Evolutionary conservation across 2,113 vertebrate genomes (phyloP).

Genomic region (Geothlypis trichas): DNA sequence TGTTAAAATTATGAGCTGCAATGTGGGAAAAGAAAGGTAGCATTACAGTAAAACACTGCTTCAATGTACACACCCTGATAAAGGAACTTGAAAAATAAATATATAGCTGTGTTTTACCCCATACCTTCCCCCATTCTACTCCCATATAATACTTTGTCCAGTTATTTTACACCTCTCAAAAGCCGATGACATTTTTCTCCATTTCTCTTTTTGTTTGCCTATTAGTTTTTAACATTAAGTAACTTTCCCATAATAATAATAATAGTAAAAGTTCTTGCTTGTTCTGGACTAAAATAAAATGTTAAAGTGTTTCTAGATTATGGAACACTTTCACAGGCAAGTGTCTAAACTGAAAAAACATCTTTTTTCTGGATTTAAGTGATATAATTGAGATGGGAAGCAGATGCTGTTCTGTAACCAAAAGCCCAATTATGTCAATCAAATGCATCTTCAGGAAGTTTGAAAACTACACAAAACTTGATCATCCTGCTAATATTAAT

Average conservation of each 20-base stretch:
- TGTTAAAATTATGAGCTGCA: background rate
- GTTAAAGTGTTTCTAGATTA: background rate
- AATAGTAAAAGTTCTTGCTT: background rate
- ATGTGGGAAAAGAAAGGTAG: background rate
- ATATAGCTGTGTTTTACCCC: background rate
- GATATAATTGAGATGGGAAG: background rate
- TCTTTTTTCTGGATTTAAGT: background rate
- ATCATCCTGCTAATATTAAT: constrained; percentile 51
- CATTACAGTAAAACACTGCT: background rate
- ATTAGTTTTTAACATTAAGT: background rate
- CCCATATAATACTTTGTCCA: background rate
- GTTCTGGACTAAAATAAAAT: background rate
- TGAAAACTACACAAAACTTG: constrained; percentile 15
- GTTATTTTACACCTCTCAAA: background rate
- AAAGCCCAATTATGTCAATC: constrained; percentile 55
- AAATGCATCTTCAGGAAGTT: constrained; percentile 50
- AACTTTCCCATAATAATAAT: background rate
- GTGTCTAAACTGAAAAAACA: background rate
- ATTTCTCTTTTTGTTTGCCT: background rate
- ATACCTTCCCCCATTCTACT: background rate
- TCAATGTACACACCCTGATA: background rate
- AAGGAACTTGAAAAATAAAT: background rate
- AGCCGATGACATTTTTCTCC: background rate
- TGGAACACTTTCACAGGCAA: background rate
- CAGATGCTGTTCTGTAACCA: constrained; percentile 34